Percentiles rank a stretch among this genome's conserved stretches.
Evolutionary conservation across 2,113 vertebrate species (phyloP).

Genomic region (Chaenocephalus aceratus): DNA sequence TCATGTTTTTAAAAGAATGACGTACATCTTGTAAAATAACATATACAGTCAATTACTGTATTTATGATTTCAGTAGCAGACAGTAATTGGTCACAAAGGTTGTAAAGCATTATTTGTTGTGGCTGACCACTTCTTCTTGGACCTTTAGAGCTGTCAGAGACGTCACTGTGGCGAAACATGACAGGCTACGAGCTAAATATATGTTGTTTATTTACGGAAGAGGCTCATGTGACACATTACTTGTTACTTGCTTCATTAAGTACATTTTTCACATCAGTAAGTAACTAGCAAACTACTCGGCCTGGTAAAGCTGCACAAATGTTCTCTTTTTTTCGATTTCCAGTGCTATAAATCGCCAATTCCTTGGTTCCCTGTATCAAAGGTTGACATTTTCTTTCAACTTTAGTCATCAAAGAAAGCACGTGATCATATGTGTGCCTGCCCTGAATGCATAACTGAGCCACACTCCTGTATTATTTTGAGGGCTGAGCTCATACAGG

Average conservation of each 20-base stretch:
- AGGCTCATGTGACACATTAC: constrained; percentile 35
- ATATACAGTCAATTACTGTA: not conserved
- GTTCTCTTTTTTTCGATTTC: not conserved
- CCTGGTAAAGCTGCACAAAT: not conserved
- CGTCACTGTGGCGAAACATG: not conserved
- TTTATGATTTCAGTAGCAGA: not conserved
- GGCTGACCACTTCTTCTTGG: not conserved
- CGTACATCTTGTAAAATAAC: not conserved
- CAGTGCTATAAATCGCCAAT: not conserved
- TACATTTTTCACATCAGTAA: not conserved
- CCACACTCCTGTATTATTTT: constrained; percentile 12
- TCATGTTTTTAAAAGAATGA: not conserved
- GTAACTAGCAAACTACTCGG: not conserved
- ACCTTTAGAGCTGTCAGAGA: constrained; percentile 6
- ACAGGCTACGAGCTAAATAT: constrained; percentile 16
- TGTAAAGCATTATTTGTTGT: constrained; percentile 8
- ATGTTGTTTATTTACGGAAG: constrained; percentile 25
- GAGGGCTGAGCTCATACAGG: not conserved
- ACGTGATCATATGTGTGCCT: not conserved
- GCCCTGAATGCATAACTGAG: not conserved
- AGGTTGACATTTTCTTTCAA: not conserved
- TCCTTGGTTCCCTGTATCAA: no score
- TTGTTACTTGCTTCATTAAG: constrained; percentile 25
- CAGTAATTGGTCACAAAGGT: not conserved
- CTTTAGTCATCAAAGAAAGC: not conserved